A percentile compares a stretch with the other conserved stretches of the same genome.
phyloP scores from a whole-genome alignment of 2,797 vertebrate species.

The Myotis findleyi region DNA sequence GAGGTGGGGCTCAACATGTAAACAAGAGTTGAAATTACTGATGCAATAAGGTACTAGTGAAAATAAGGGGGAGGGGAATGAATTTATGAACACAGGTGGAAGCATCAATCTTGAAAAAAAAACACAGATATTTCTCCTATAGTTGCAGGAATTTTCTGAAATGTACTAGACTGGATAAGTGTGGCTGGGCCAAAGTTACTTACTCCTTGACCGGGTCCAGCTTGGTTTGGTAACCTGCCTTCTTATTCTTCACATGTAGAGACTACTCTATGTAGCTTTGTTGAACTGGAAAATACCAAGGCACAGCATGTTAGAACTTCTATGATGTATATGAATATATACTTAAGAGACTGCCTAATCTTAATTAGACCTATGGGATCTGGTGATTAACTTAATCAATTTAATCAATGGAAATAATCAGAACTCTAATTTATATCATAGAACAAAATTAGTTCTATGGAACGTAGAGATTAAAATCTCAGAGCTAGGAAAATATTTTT shows the following conservation, averaged over 20 bases:
- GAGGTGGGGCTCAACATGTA: not conserved
- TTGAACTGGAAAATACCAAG: not conserved
- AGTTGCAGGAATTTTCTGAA: not conserved
- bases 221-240: not conserved
- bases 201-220: not conserved
- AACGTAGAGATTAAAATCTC: slow-evolving; percentile 53
- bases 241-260: not conserved
- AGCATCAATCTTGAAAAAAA: not conserved
- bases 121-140: not conserved
- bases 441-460: slow-evolving; percentile 65
- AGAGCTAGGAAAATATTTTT: slow-evolving; percentile 69
- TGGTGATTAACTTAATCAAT: slow-evolving; percentile 62
- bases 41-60: not conserved
- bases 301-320: not conserved
- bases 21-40: not conserved
- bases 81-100: not conserved
- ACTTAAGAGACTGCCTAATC: not conserved
- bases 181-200: fast-evolving
- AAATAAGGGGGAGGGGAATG: not conserved
- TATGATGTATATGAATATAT: not conserved
- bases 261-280: not conserved
- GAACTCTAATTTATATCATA: slow-evolving; percentile 53
- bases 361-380: slow-evolving; percentile 62
- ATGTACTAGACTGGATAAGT: not conserved
- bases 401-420: slow-evolving; percentile 73